Percentiles rank a stretch among this genome's conserved stretches.
Evolutionary conservation across 2,797 vertebrate genomes (phyloP).

Genomic region (Hyperoplus immaculatus): DNA sequence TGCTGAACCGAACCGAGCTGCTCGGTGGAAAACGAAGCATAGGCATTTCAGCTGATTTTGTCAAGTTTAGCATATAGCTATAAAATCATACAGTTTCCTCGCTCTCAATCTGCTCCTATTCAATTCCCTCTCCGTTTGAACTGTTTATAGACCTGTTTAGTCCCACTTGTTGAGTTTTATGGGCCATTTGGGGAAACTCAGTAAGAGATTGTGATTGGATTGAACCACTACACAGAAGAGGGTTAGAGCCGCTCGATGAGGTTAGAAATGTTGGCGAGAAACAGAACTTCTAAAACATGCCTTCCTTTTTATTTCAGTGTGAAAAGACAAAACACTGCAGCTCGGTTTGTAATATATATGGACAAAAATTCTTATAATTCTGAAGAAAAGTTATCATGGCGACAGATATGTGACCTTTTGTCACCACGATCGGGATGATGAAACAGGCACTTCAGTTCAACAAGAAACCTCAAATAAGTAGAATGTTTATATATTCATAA

Average conservation of each 20-base stretch:
- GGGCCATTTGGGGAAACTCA: constrained; percentile 10
- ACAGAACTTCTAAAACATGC: background rate
- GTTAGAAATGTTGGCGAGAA: background rate
- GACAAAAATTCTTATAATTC: no score
- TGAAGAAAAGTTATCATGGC: no score
- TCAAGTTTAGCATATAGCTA: background rate
- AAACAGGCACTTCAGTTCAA: background rate
- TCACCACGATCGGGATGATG: constrained; percentile 3
- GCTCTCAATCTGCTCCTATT: background rate
- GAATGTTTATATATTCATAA: constrained; percentile 13
- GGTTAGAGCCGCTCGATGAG: background rate
- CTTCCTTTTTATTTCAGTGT: background rate
- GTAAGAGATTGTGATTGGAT: constrained; percentile 6
- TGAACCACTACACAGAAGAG: background rate
- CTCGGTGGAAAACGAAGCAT: no score
- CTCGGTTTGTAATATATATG: no score
- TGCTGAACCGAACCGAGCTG: no score
- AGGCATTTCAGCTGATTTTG: constrained; percentile 14
- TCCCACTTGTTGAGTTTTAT: constrained; percentile 33
- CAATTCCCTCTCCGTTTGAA: background rate
- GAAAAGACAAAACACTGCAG: no score
- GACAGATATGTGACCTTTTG: background rate
- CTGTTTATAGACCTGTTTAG: constrained; percentile 40
- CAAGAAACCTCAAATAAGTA: background rate
- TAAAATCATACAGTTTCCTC: background rate